Evolutionary conservation across 1,140 invertebrate genomes (phyloP).

Genomic region (Drosophila pallidifrons): DNA sequence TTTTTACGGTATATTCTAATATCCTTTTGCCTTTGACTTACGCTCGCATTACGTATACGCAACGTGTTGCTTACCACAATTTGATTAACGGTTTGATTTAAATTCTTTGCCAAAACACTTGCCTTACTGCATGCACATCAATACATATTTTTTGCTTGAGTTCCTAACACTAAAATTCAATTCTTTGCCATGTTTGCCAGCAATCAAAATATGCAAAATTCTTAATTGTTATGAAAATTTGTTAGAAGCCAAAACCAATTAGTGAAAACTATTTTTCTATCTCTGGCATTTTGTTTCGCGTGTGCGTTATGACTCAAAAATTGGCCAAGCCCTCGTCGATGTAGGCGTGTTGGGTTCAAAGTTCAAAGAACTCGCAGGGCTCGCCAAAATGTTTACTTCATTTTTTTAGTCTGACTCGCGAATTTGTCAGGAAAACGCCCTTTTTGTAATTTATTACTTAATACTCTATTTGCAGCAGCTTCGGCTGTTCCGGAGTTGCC

Average conservation of each 20-base stretch:
- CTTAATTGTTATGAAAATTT: not conserved
- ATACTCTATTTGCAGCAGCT: conserved; percentile 64
- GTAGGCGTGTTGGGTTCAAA: conserved; percentile 37
- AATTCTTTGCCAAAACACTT: conserved; percentile 2
- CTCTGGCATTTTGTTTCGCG: conserved; percentile 2
- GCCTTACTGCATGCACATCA: not conserved
- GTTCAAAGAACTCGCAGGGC: conserved; percentile 54
- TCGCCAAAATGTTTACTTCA: conserved; percentile 15
- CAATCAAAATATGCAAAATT: not conserved
- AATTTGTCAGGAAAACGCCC: conserved; percentile 68
- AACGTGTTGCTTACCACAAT: conserved; percentile 49
- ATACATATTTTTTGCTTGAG: not conserved
- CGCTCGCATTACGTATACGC: conserved; percentile 41
- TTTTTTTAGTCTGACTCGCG: conserved; percentile 3
- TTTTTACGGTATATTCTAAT: conserved; percentile 45
- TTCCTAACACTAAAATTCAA: not conserved
- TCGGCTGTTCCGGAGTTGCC: not conserved
- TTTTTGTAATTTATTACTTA: conserved; percentile 70
- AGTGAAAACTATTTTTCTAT: not conserved
- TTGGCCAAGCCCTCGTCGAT: conserved; percentile 15
- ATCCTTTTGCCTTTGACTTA: conserved; percentile 13
- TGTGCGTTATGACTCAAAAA: conserved; percentile 23
- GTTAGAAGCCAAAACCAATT: not conserved
- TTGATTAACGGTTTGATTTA: conserved; percentile 58
- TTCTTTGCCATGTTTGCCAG: not conserved